Evolutionary conservation across 2,888 invertebrate genomes (phyloP), one percentile per base, ranked within the genome.

Genomic region (Tetranychus truncatus): DNA sequence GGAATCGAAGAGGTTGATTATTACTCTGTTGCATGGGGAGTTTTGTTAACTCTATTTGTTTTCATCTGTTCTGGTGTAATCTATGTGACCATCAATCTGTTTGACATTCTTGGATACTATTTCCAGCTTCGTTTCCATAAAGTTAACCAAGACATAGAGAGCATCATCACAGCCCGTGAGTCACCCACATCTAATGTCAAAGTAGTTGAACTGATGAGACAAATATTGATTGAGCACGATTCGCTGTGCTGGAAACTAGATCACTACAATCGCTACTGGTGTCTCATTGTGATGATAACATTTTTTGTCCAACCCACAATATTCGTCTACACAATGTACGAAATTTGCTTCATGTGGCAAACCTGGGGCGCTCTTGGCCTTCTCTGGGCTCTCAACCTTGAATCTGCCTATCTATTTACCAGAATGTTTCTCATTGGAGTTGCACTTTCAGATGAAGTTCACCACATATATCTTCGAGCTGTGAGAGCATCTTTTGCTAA

Each of bases 161-260:
- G 24, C 9, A 45, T 72, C 24, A 72, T 72, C 34, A 24, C 34
- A 1, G 34, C 21, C 4, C 20, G 34, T 6, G 69, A 69, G 8
- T 24, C 21, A 5, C 20, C 20, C 34, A 45, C 11, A 7, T 45
- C 34, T 15, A 72, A 72, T 20, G 34, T 72, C 44, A 72, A 72
- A 45, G 20, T 45, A 45, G 45, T 72, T 15, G 46, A 72, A 45
- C 34, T 72, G 46, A 72, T 72, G 45, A 72, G 20, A 72, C 72
- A 72, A 72, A 45, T 45, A 20, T 34, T 72, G 20, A 72, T 44
- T n/a, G 72, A 72, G 45, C 72, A 72, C 20, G 69, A 69, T 69
- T 69, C 34, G 18, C 21, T 69, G 21, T 69, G 69, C 20, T 69
- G 24, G 69, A 69, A 69, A 69, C 20, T 69, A 20, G 69, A 69